Conservation (phyloP, 2,113 vertebrate genomes). For the Dicaeum eximium region DNA sequence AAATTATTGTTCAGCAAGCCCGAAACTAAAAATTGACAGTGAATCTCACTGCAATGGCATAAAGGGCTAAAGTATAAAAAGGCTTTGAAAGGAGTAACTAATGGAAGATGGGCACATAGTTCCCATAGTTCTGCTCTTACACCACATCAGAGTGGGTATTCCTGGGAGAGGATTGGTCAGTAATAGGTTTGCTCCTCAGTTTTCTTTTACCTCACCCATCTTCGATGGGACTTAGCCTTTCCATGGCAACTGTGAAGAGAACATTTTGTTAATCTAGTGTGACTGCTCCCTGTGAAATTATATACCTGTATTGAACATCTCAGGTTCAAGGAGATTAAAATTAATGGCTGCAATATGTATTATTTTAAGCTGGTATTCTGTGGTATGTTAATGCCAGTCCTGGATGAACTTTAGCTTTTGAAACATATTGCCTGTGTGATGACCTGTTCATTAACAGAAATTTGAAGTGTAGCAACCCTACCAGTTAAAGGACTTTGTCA, state of each 20-base stretch:
- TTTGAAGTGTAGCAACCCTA: not conserved
- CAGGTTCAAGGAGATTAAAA: not conserved
- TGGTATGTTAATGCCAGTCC: not conserved
- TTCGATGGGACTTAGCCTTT: not conserved
- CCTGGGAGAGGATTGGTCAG: not conserved
- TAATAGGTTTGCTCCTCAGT: not conserved
- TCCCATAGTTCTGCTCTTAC: too few species aligned
- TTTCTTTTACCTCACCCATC: not conserved
- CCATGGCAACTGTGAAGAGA: not conserved
- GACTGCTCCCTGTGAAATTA: not conserved
- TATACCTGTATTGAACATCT: not conserved
- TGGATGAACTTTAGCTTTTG: not conserved
- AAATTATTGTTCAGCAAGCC: not conserved
- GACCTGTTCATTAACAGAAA: not conserved
- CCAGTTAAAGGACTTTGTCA: not conserved
- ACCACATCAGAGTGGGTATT: not conserved
- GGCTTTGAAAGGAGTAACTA: not conserved
- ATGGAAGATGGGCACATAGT: not conserved
- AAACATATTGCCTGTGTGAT: not conserved
- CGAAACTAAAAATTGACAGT: not conserved
- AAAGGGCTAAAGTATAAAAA: not conserved
- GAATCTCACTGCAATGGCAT: not conserved
- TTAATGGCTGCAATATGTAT: not conserved
- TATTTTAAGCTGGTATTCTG: not conserved
- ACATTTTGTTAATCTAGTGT: not conserved